These are phyloP conservation scores for Sphaerophoria rueppellii DNA, from an alignment of 2,888 invertebrate genomes.

Conservation along the genomic window DNA sequence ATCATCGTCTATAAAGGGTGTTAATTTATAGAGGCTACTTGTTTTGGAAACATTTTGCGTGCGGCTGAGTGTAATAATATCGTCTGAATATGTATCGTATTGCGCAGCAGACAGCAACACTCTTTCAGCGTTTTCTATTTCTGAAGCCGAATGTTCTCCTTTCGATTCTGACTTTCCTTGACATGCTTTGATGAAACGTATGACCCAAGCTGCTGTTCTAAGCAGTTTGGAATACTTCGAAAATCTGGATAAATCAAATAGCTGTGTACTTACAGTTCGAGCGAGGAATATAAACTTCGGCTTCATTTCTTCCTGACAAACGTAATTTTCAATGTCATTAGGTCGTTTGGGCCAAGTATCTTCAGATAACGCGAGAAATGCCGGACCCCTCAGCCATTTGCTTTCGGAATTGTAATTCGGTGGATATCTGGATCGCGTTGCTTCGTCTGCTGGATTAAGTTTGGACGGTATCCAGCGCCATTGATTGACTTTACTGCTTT, in stretches of 20 bases:
- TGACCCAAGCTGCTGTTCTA: slow-evolving; percentile 22
- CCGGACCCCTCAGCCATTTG: slow-evolving; percentile 33
- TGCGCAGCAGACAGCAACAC: slow-evolving; percentile 22
- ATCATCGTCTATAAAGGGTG: slow-evolving; percentile 19
- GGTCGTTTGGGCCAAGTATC: slow-evolving; percentile 26
- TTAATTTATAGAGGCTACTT: slow-evolving; percentile 14
- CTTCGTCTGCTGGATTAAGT: slow-evolving; percentile 39
- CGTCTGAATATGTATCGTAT: not conserved
- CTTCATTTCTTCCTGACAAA: slow-evolving; percentile 19
- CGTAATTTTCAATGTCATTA: slow-evolving; percentile 7
- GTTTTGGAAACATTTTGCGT: not conserved
- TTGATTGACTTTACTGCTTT: slow-evolving; percentile 13
- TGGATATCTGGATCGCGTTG: slow-evolving; percentile 7
- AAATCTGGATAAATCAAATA: slow-evolving; percentile 14
- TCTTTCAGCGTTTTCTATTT: slow-evolving; percentile 25
- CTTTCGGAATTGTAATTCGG: slow-evolving; percentile 11
- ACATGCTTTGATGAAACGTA: slow-evolving; percentile 22
- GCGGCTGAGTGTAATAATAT: slow-evolving; percentile 15
- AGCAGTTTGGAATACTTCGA: slow-evolving; percentile 20
- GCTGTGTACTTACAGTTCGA: not conserved
- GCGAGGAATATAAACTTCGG: slow-evolving; percentile 12
- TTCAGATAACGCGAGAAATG: slow-evolving; percentile 9
- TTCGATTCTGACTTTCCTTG: not conserved
- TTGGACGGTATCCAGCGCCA: slow-evolving; percentile 38
- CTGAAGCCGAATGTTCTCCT: slow-evolving; percentile 15